Percentiles rank a stretch among this genome's conserved stretches.
Evolutionary conservation across 2,888 invertebrate genomes (phyloP).

Genomic region (Doris montereyensis): DNA sequence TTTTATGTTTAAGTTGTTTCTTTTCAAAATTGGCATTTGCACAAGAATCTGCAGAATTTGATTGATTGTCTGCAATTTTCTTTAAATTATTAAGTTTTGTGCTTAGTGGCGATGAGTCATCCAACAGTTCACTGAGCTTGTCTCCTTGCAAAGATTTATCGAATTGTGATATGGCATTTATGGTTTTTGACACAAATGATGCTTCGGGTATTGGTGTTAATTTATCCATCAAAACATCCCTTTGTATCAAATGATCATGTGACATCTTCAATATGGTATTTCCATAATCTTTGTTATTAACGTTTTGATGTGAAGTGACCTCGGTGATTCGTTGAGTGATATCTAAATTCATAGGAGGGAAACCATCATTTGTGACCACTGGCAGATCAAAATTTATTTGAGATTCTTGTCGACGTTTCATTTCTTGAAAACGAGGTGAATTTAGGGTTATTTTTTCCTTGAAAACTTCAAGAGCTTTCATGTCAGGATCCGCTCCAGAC

Average conservation of each 20-base stretch:
- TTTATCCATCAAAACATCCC: slow-evolving; percentile 52
- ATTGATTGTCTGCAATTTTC: no score
- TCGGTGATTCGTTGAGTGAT: slow-evolving; percentile 48
- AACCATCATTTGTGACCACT: slow-evolving; percentile 54
- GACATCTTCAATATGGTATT: slow-evolving; percentile 34
- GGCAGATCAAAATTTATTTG: slow-evolving; percentile 38
- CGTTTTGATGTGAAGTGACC: neutral
- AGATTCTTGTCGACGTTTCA: slow-evolving; percentile 42
- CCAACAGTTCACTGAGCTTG: slow-evolving; percentile 52
- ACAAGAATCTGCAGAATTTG: no score
- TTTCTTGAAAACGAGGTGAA: slow-evolving; percentile 56
- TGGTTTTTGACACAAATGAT: slow-evolving; percentile 54
- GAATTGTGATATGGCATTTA: slow-evolving; percentile 59
- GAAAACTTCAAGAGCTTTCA: slow-evolving; percentile 24
- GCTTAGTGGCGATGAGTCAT: slow-evolving; percentile 48
- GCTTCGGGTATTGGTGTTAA: slow-evolving; percentile 62
- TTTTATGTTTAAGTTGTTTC: slow-evolving; percentile 1
- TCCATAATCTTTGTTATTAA: neutral
- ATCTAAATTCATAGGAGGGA: slow-evolving; percentile 62
- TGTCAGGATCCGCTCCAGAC: neutral
- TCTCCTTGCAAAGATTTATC: slow-evolving; percentile 54
- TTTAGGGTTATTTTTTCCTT: slow-evolving; percentile 23
- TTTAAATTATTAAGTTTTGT: no score
- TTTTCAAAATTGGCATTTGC: no score
- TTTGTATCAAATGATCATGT: slow-evolving; percentile 39